Evolutionary conservation across 2,888 invertebrate genomes (phyloP).

Genomic region (Nezara viridula): DNA sequence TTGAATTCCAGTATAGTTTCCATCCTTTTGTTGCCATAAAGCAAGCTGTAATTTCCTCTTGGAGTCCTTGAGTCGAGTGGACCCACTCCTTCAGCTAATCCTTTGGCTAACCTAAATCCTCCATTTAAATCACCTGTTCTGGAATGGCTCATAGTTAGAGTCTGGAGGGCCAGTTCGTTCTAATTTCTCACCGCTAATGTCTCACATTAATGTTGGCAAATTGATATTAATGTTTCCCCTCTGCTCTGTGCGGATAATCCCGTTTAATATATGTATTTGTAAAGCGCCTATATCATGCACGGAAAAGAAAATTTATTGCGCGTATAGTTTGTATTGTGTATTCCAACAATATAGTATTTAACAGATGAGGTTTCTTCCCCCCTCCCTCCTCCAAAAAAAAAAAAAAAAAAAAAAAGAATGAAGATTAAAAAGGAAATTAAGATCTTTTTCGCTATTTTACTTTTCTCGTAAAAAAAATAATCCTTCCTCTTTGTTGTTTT

Average conservation of each 20-base stretch:
- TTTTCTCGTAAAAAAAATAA: too few relatives aligned
- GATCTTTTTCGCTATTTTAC: too few relatives aligned
- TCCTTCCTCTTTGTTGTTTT: too few relatives aligned
- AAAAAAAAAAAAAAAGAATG: too few relatives aligned
- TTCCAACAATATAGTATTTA: too few relatives aligned
- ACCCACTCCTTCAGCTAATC: background rate
- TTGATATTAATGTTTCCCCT: conserved; percentile 4
- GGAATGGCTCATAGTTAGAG: background rate
- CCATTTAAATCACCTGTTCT: background rate
- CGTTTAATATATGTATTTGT: conserved; percentile 8
- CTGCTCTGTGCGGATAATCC: background rate
- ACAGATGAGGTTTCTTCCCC: too few relatives aligned
- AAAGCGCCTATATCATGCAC: background rate
- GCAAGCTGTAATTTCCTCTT: background rate
- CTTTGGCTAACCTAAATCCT: background rate
- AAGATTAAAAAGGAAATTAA: too few relatives aligned
- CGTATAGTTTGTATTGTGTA: background rate
- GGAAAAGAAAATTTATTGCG: background rate
- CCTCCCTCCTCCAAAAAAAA: too few relatives aligned
- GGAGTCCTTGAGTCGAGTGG: background rate
- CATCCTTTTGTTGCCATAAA: background rate
- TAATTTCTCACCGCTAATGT: conserved; percentile 16
- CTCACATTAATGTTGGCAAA: background rate
- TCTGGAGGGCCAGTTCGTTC: background rate
- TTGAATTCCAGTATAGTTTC: too few relatives aligned